Evolutionary conservation across 37 sponge, comb jelly and placozoan genomes (phyloP).

Genomic region (Diacarnus erythraeanus): DNA sequence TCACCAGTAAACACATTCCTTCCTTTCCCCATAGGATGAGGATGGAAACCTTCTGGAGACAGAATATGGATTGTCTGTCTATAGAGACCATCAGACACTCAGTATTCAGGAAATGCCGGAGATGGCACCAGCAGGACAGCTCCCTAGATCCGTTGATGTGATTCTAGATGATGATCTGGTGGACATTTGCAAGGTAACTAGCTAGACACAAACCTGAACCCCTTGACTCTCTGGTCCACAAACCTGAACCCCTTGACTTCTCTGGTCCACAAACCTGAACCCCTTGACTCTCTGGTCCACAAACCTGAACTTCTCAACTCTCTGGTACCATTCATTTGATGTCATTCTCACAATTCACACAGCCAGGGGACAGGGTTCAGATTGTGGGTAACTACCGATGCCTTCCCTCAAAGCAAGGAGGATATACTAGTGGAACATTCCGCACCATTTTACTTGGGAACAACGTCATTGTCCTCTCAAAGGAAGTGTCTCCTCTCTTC

Average conservation of each 20-base stretch:
- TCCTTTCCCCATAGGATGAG: constrained; percentile 69
- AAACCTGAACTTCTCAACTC: neutral
- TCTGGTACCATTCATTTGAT: neutral
- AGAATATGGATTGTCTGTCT: constrained; percentile 94
- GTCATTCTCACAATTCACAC: neutral
- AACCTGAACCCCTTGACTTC: no score
- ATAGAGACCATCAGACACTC: constrained; percentile 93
- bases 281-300: neutral
- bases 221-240: no score
- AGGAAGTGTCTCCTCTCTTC: constrained; percentile 83
- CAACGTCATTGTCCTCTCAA: constrained; percentile 73
- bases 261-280: neutral
- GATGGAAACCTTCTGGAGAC: constrained; percentile 97
- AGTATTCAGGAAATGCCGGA: constrained; percentile 99
- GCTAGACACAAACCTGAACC: no score
- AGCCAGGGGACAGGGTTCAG: constrained; percentile 93
- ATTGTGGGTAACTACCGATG: constrained; percentile 91
- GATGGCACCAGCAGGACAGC: constrained; percentile 97
- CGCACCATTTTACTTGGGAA: constrained; percentile 86
- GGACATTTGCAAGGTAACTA: constrained; percentile 84
- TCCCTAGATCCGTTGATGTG: constrained; percentile 94
- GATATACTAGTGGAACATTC: constrained; percentile 93
- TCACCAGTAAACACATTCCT: no score
- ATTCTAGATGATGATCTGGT: constrained; percentile 92
- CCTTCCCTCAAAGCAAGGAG: constrained; percentile 84